Percentiles rank a stretch among this genome's conserved stretches.
These are phyloP conservation scores for Chrosomus eos DNA, from an alignment of 2,797 vertebrate species.

Conservation along the genomic window DNA sequence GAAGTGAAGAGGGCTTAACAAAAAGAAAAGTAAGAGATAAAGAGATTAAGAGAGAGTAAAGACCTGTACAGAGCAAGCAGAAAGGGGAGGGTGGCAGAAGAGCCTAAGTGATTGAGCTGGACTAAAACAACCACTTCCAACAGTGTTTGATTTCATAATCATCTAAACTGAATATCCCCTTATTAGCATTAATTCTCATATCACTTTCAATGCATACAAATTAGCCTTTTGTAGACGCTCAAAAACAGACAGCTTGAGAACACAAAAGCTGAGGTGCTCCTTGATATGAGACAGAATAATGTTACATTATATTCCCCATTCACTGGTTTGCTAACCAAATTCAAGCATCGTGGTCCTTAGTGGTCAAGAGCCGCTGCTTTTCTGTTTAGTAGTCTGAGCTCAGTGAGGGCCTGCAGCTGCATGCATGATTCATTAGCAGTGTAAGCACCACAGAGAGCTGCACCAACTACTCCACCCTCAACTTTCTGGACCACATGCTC, in stretches of 20 bases:
- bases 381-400: constrained; percentile 45
- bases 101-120: background rate
- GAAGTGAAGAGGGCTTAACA: constrained; percentile 39
- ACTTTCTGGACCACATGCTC: constrained; percentile 46
- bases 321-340: constrained; percentile 46
- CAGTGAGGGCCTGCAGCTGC: constrained; percentile 46
- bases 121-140: constrained; percentile 13
- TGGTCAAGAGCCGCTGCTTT: constrained; percentile 33
- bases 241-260: constrained; percentile 26
- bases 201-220: constrained; percentile 24
- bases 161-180: constrained; percentile 20
- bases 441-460: constrained; percentile 32
- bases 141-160: constrained; percentile 30
- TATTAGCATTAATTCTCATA: constrained; percentile 23
- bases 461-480: constrained; percentile 48
- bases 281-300: constrained; percentile 20
- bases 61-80: constrained; percentile 29
- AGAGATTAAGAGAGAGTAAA: constrained; percentile 17
- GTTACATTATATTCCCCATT: constrained; percentile 40
- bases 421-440: constrained; percentile 54
- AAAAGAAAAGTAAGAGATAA: constrained; percentile 37
- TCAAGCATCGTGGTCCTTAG: constrained; percentile 39
- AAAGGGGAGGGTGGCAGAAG: background rate
- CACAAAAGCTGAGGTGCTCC: constrained; percentile 31
- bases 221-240: constrained; percentile 17